Evolutionary conservation across 2,113 vertebrate genomes (phyloP), one percentile per base, ranked within the genome.

Genomic region (Taurulus bubalis): DNA sequence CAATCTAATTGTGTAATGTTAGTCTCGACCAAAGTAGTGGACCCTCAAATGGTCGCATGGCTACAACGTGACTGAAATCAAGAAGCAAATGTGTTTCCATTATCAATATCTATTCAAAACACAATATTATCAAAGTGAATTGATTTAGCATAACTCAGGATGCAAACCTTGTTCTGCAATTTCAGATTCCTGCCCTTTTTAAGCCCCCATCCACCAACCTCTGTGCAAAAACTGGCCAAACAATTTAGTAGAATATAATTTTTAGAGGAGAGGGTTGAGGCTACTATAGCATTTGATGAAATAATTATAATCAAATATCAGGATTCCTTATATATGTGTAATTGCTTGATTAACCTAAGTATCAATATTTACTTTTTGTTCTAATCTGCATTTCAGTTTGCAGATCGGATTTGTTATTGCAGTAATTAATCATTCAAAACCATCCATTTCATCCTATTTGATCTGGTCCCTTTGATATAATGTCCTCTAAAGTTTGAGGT

Each of bases 281-380:
- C 3, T 24, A 22, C 70, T 53, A 65, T 0, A 60, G 59, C 38
- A 51, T 86, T 83, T 86, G 58, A 78, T 71, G 6, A 66, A 71
- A 58, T 77, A 16, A 66, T 74, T 78, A 56, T 64, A 58, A 82
- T 89, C 79, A 89, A 86, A 86, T 72, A 80, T 67, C 77, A 74
- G 66, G 59, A 87, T 81, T 89, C 62, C 55, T 66, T 63, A 70
- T 26, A 77, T 63, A 75, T 81, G 60, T 85, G 58, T 85, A 82
- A 86, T 76, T 85, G 49, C 79, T 82, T 88, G 71, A 89, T 91
- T 85, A 89, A 66, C 81, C 70, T 45, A 10, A 77, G 36, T 47
- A 64, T 79, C 51, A 86, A 80, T 68, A 86, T 89, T 84, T 70
- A 55, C 71, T 51, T 80, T 82, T 32, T 8, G 22, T 79, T 87